These are phyloP conservation scores for Maniola jurtina DNA, from an alignment of 1,140 invertebrate genomes.

Conservation along the genomic window DNA sequence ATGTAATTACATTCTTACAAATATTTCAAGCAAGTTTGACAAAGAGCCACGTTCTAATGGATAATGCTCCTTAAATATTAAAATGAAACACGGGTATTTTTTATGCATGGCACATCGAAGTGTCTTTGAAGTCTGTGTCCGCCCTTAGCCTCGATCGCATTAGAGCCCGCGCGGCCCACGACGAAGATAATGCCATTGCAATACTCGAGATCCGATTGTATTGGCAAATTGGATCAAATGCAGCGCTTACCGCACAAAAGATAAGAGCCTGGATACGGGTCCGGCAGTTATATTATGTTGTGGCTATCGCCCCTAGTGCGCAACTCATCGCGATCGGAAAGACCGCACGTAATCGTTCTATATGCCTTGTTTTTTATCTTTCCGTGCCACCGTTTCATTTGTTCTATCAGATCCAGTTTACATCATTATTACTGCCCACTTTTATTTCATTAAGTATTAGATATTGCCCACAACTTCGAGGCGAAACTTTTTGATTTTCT, in stretches of 20 bases:
- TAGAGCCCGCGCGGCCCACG: conserved; percentile 62
- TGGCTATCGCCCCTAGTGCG: conserved; percentile 46
- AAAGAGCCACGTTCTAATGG: no score
- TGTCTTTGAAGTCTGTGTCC: conserved; percentile 23
- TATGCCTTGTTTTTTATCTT: conserved; percentile 34
- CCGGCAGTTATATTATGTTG: conserved; percentile 60
- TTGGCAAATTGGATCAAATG: conserved; percentile 80
- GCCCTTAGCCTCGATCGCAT: conserved; percentile 54
- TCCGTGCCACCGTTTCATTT: conserved; percentile 8
- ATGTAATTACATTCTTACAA: no score
- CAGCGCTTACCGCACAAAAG: conserved; percentile 73
- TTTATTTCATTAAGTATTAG: conserved; percentile 5
- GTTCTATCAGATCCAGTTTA: background rate
- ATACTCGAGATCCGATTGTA: conserved; percentile 76
- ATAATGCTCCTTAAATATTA: no score
- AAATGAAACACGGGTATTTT: no score
- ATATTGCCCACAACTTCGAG: background rate
- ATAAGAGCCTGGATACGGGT: conserved; percentile 64
- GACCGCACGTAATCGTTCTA: conserved; percentile 43
- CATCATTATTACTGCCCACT: background rate
- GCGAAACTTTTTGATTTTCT: no score
- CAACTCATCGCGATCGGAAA: conserved; percentile 23
- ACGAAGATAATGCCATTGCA: conserved; percentile 73
- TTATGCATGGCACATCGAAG: background rate
- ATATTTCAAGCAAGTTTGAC: no score